Percentiles rank a stretch among this genome's conserved stretches.
phyloP scores from a whole-genome alignment of 2,888 invertebrate species.

The Magallana nippona region DNA sequence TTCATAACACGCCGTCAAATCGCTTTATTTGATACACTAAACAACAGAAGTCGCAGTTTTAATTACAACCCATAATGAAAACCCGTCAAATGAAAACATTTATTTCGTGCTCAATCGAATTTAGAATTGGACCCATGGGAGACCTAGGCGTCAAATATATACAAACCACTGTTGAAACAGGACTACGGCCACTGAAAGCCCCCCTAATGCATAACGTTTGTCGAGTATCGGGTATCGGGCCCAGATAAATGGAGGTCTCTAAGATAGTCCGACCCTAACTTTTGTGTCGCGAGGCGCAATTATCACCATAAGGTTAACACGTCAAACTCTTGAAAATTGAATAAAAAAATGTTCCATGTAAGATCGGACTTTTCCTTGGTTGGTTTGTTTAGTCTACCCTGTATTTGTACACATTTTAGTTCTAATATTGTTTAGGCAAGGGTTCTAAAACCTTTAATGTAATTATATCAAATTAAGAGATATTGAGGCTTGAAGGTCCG shows the following conservation, averaged over 20 bases:
- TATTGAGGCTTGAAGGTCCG: too few species aligned
- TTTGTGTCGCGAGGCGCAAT: not conserved
- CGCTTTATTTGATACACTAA: conserved; percentile 31
- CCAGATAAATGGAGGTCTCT: conserved; percentile 11
- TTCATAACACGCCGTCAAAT: conserved; percentile 31
- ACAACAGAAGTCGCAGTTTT: conserved; percentile 20
- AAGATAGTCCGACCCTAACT: not conserved
- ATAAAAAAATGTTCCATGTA: not conserved
- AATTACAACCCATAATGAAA: conserved; percentile 22
- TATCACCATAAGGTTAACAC: conserved; percentile 3
- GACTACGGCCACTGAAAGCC: not conserved
- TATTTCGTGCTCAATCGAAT: conserved; percentile 29
- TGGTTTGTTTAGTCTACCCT: too few species aligned
- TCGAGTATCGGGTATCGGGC: not conserved
- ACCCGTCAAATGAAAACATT: conserved; percentile 24
- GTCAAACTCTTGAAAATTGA: not conserved
- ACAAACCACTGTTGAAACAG: conserved; percentile 7
- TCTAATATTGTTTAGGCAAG: too few species aligned
- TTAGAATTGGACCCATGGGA: conserved; percentile 9
- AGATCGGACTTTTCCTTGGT: too few species aligned
- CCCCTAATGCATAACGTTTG: not conserved
- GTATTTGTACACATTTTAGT: too few species aligned
- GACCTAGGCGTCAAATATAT: conserved; percentile 14
- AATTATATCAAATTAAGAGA: too few species aligned
- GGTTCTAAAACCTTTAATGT: too few species aligned